Conservation (phyloP, 2,113 vertebrate genomes). For the Pluvianellus socialis region DNA sequence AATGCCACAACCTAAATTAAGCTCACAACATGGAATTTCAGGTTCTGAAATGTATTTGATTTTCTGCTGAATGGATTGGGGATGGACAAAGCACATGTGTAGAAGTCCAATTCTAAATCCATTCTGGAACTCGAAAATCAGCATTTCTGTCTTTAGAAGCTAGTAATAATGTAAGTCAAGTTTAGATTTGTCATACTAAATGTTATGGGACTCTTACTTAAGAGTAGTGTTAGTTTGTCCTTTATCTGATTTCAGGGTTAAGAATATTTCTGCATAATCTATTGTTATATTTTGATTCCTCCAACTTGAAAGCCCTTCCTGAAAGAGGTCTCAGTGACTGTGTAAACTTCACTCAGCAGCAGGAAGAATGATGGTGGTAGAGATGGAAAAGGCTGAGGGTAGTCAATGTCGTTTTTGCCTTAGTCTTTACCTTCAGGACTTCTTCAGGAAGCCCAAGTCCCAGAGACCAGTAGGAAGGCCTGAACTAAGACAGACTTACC, state of each 20-base stretch:
- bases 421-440: background rate
- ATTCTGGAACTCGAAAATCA: background rate
- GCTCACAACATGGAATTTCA: background rate
- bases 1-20: background rate
- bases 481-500: background rate
- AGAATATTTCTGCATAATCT: background rate
- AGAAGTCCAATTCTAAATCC: background rate
- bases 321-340: background rate
- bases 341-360: background rate
- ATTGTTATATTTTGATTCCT: background rate
- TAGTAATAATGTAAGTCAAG: background rate
- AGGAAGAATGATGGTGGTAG: background rate
- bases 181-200: background rate
- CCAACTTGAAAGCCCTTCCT: background rate
- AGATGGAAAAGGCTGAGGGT: background rate
- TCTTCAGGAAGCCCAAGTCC: background rate
- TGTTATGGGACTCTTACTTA: background rate
- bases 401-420: background rate
- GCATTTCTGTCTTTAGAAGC: background rate
- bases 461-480: background rate
- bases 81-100: background rate
- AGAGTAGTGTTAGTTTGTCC: background rate
- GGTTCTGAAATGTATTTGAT: background rate
- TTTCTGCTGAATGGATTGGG: background rate
- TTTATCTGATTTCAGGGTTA: background rate